A percentile compares a stretch with the other conserved stretches of the same genome.
Evolutionary conservation across 2,888 invertebrate genomes (phyloP).

Genomic region (Eristalinus aeneus): DNA sequence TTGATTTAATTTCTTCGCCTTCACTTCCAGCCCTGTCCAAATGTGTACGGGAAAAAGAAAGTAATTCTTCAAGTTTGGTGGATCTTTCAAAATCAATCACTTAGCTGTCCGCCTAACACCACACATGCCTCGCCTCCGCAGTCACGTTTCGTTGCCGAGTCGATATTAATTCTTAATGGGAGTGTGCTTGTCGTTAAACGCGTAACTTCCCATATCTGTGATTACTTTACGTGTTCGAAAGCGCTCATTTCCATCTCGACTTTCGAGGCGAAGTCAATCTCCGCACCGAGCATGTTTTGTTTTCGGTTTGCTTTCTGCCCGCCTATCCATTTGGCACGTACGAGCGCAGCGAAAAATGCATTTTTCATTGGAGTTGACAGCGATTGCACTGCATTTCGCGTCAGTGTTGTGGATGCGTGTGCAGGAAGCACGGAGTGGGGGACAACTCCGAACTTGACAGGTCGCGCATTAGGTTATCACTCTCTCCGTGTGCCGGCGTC

Average conservation of each 20-base stretch:
- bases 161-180: background rate
- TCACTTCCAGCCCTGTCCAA: too few species aligned
- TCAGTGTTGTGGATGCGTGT: conserved; percentile 47
- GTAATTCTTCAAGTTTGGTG: background rate
- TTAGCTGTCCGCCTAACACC: background rate
- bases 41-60: too few species aligned
- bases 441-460: conserved; percentile 57
- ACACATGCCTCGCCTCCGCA: background rate
- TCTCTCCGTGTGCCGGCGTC: background rate
- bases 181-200: background rate
- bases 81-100: background rate
- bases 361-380: conserved; percentile 35
- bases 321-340: background rate
- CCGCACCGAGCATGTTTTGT: background rate
- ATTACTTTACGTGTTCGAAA: background rate
- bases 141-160: background rate
- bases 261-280: background rate
- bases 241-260: background rate
- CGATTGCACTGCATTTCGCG: conserved; percentile 29
- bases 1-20: too few species aligned
- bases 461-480: conserved; percentile 51
- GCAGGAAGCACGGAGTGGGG: conserved; percentile 15
- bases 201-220: background rate
- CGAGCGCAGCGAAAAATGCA: background rate
- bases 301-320: background rate